Percentiles rank a stretch among this genome's conserved stretches.
These are phyloP conservation scores for Pollenia angustigena DNA, from an alignment of 2,888 invertebrate genomes.

Conservation along the genomic window DNA sequence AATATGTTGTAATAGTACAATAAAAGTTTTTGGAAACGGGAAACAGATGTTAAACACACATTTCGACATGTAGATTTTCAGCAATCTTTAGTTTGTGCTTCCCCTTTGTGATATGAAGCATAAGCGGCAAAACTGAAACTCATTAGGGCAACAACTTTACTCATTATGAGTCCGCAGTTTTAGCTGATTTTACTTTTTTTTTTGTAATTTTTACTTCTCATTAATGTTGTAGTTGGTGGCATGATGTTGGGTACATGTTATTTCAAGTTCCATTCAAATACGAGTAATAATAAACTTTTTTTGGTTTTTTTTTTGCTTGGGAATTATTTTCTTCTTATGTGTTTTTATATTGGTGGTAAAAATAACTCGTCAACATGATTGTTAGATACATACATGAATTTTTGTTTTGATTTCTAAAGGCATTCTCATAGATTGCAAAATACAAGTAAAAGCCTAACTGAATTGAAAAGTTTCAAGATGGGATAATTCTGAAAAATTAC, in stretches of 20 bases:
- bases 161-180: slow-evolving; percentile 74
- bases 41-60: slow-evolving; percentile 59
- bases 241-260: slow-evolving; percentile 18
- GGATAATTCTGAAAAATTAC: no score
- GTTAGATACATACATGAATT: neutral
- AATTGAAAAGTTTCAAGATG: slow-evolving; percentile 6
- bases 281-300: slow-evolving; percentile 61
- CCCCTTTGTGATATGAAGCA: slow-evolving; percentile 9
- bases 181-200: slow-evolving; percentile 13
- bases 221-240: slow-evolving; percentile 35
- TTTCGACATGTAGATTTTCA: slow-evolving; percentile 8
- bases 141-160: slow-evolving; percentile 77
- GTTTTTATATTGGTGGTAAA: slow-evolving; percentile 28
- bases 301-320: slow-evolving; percentile 32
- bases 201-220: slow-evolving; percentile 33
- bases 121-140: slow-evolving; percentile 74
- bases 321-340: neutral
- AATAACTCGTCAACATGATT: slow-evolving; percentile 49
- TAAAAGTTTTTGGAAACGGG: slow-evolving; percentile 41
- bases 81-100: slow-evolving; percentile 42
- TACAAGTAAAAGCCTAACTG: neutral
- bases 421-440: neutral
- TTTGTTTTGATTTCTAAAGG: neutral
- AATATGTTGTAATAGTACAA: slow-evolving; percentile 37
- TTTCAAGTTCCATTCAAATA: slow-evolving; percentile 50